Evolutionary conservation across 2,797 vertebrate genomes (phyloP), one percentile per base, ranked within the genome.

Genomic region (Rhyacichthys aspro): DNA sequence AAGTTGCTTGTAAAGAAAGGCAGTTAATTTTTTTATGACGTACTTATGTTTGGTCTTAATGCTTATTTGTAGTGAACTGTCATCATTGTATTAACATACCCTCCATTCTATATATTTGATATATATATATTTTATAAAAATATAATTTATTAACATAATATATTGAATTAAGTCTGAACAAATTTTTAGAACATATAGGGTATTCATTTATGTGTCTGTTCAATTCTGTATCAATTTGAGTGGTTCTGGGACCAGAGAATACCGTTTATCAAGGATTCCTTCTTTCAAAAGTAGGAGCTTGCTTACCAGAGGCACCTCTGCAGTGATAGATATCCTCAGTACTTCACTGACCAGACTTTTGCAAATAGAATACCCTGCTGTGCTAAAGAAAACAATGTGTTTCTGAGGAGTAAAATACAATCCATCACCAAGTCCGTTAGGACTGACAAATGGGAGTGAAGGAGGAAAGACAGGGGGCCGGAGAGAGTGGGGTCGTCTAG

Each of bases 311-410:
- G 94, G 95, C 94, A 90, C 90, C 72, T 60, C 88, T 88, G 92
- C 93, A 94, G 84, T 86, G 87, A 94, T 89, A 96, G 94, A 98
- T 96, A 94, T 95, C 91, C 94, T 91, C 95, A 93, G 95, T 97
- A 95, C 95, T 95, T 96, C 95, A 94, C 90, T 86, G 91, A 91
- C 62, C 82, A 76, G 94, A 94, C 92, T 93, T 93, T 92, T 91
- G 95, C 94, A 96, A 98, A 98, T 95, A 96, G 95, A 95, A 98
- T 95, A 94, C 94, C 97, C 96, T 97, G 96, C 96, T 98, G 96
- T 94, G 96, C 96, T 96, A 96, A 98, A 95, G 95, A 97, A 97
- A 98, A 98, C 96, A 98, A 94, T 95, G 95, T 95, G 95, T 95
- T 98, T 95, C 94, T 94, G 94, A 94, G 93, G 92, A 93, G 94